Base-by-base conservation (phyloP, 2,888 invertebrate genomes). In the Piscicola geometra region DNA sequence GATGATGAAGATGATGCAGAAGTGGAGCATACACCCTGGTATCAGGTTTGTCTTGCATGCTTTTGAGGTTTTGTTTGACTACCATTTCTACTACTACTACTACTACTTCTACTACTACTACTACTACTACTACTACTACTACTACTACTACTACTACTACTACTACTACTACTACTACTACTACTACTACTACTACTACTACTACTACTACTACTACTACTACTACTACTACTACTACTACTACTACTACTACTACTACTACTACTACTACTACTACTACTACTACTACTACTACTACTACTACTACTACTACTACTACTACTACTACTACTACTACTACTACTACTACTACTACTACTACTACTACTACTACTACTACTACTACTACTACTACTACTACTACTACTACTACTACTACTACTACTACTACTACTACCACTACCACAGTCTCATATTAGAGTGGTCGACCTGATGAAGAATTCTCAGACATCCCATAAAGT, bases 51-150 rank as follows among this genome's bases (percentile, higher is more conserved):
- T n/a, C n/a, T n/a, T n/a, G n/a, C n/a, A n/a, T n/a, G n/a, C n/a
- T n/a, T n/a, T n/a, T n/a, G n/a, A n/a, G n/a, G n/a, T n/a, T n/a
- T n/a, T 50, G 52, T 50, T 15, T 50, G 52, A 50, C 52, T 50
- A 50, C 52, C 21, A 50, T 21, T 50, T 92, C 78, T 90, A 89
- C 79, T 81, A 89, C 9, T 80, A 87, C 30, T 86, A 88, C 9
- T 85, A 88, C 75, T 80, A 86, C 21, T 83, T 86, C 66, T 85
- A 82, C 25, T 75, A 80, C 64, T 52, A 67, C 25, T 69, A 35
- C 33, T 75, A n/a, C 28, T 75, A 2, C 52, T 36, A 47, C 47
- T 83, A 86, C 66, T 85, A 82, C 25, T 75, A 80, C 64, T 52
- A 67, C 25, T 69, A 35, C 33, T 75, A n/a, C 28, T 75, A 2